A percentile compares a stretch with the other conserved stretches of the same genome.
Evolutionary conservation across 2,888 invertebrate species (phyloP).

Genomic region (Horisme vitalbata): DNA sequence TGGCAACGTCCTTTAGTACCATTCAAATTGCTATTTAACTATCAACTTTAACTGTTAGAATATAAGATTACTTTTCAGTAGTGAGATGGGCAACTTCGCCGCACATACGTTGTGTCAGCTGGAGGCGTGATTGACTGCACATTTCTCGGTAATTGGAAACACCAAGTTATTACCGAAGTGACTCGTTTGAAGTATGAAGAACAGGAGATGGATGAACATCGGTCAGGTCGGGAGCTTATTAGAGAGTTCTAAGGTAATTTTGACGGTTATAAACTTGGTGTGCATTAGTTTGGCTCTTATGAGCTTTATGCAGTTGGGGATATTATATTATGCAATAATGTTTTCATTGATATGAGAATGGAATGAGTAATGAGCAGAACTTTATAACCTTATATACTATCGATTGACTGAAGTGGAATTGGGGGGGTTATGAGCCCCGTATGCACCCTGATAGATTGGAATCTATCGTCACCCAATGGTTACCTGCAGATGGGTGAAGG

Average conservation of each 20-base stretch:
- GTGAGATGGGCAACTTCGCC: slow-evolving; percentile 38
- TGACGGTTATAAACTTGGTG: slow-evolving; percentile 19
- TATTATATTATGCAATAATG: not conserved
- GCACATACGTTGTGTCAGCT: slow-evolving; percentile 53
- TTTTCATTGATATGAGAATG: too few relatives aligned
- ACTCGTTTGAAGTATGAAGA: slow-evolving; percentile 43
- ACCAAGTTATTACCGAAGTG: slow-evolving; percentile 49
- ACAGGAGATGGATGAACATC: slow-evolving; percentile 29
- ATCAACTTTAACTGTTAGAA: not conserved
- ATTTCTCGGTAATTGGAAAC: slow-evolving; percentile 65
- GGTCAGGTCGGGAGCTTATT: slow-evolving; percentile 31
- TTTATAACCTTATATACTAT: too few relatives aligned
- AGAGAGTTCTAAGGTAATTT: slow-evolving; percentile 24
- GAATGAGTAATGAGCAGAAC: too few relatives aligned
- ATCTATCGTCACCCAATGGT: too few relatives aligned
- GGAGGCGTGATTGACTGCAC: slow-evolving; percentile 59
- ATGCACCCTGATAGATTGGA: too few relatives aligned
- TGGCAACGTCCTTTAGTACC: slow-evolving; percentile 13
- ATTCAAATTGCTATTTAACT: not conserved
- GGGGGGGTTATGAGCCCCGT: too few relatives aligned
- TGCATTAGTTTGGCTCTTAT: not conserved
- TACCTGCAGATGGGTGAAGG: too few relatives aligned
- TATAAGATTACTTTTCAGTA: slow-evolving; percentile 3
- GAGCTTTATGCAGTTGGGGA: not conserved
- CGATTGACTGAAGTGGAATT: too few relatives aligned